A percentile compares a stretch with the other conserved stretches of the same genome.
These are phyloP conservation scores for Furnarius figulus DNA, from an alignment of 2,113 vertebrate genomes.

Conservation along the genomic window DNA sequence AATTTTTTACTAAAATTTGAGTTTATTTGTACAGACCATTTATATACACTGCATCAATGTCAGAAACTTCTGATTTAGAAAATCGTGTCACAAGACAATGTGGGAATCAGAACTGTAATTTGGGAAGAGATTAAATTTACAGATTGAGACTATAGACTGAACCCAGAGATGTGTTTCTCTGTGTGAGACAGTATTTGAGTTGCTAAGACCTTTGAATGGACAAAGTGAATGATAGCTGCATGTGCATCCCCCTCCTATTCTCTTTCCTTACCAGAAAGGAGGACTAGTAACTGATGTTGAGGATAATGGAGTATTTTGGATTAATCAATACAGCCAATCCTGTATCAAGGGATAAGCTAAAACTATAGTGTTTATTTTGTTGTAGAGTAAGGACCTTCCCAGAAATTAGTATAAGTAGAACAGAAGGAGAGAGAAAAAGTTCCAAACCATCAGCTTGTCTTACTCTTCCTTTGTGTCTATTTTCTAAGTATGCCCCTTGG, in stretches of 20 bases:
- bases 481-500: not conserved
- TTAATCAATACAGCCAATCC: not conserved
- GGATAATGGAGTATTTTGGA: not conserved
- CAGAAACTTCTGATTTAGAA: not conserved
- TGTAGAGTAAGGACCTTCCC: not conserved
- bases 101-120: not conserved
- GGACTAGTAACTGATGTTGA: not conserved
- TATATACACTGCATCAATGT: not conserved
- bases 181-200: not conserved
- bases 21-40: not conserved
- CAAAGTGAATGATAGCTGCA: not conserved
- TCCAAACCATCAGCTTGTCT: not conserved
- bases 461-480: not conserved
- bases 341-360: not conserved
- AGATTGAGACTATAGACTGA: not conserved
- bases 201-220: not conserved
- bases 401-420: not conserved
- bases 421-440: not conserved
- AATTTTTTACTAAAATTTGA: not conserved
- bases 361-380: not conserved
- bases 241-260: not conserved
- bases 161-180: not conserved
- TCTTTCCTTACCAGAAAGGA: not conserved
- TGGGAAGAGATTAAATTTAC: not conserved
- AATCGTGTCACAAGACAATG: not conserved